Evolutionary conservation across 2,113 vertebrate species (phyloP).

Genomic region (Ophthalmolycus amberensis): DNA sequence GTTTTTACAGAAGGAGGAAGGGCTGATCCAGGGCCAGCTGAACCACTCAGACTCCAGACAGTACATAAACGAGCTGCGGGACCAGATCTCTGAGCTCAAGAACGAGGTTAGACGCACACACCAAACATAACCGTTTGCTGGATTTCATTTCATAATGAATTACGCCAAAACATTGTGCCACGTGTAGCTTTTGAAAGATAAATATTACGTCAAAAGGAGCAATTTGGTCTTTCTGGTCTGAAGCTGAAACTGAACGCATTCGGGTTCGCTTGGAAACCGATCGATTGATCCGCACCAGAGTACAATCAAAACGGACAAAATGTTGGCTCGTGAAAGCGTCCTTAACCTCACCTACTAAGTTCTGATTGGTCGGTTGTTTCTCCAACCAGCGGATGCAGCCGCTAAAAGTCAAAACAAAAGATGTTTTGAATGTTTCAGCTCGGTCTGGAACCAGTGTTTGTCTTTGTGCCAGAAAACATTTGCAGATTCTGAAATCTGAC

Average conservation of each 20-base stretch:
- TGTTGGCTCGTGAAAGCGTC: background rate
- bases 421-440: background rate
- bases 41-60: constrained; percentile 95
- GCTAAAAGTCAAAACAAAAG: background rate
- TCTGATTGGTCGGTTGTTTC: background rate
- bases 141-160: background rate
- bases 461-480: background rate
- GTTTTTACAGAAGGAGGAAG: constrained; percentile 88
- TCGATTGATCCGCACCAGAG: background rate
- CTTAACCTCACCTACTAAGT: background rate
- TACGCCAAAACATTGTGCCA: background rate
- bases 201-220: background rate
- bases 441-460: background rate
- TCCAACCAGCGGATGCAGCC: background rate
- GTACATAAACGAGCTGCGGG: constrained; percentile 92
- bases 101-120: constrained; percentile 84
- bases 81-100: constrained; percentile 94
- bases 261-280: background rate
- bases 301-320: background rate
- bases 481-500: background rate
- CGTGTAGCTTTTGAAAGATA: background rate
- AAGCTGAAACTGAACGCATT: too few relatives aligned
- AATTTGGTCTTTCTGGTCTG: too few relatives aligned
- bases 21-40: constrained; percentile 92
- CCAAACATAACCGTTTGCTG: background rate